Evolutionary conservation across 2,113 vertebrate genomes (phyloP), one percentile per base, ranked within the genome.

Genomic region (Illadopsis cleaveri): DNA sequence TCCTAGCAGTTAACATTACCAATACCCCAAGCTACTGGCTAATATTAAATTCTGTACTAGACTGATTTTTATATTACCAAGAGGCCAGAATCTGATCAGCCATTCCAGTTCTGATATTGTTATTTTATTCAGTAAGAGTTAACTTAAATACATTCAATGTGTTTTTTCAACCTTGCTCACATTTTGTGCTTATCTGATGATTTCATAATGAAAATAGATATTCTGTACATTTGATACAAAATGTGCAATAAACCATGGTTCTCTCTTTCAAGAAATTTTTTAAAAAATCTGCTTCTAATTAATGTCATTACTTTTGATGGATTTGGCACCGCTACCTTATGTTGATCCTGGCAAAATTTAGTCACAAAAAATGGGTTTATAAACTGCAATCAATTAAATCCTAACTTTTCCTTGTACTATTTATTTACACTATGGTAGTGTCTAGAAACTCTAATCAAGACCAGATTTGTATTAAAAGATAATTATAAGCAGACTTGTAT

Each of bases 141-240:
- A 48, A 37, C 30, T 71, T 84, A 76, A 78, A 89, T 65, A 72
- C 2, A 56, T 62, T 89, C 38, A 66, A 30, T 17, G 5, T 82
- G 76, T 87, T 91, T 86, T 91, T 83, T 82, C 71, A 93, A 35
- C 18, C 35, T 77, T 83, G 19, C 35, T 89, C 53, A 71, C 42
- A 66, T 80, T 60, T 93, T 82, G 20, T 66, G 30, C 33, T 79
- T 91, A 72, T 85, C 73, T 90, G 48, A 73, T 94, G 89, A 93
- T 94, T 89, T 96, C 81, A 93, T 94, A 91, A 89, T 80, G 70
- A 91, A 96, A 95, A 95, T 56, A 93, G 48, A 42, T 90, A 79
- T 60, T 11, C 30, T 86, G 78, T 68, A 91, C 10, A 86, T 93
- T 91, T 57, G 69, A 89, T 92, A 89, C n/a, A 72, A 92, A 80